Evolutionary conservation across 2,888 invertebrate genomes (phyloP).

Genomic region (Coleophora flavipennella): DNA sequence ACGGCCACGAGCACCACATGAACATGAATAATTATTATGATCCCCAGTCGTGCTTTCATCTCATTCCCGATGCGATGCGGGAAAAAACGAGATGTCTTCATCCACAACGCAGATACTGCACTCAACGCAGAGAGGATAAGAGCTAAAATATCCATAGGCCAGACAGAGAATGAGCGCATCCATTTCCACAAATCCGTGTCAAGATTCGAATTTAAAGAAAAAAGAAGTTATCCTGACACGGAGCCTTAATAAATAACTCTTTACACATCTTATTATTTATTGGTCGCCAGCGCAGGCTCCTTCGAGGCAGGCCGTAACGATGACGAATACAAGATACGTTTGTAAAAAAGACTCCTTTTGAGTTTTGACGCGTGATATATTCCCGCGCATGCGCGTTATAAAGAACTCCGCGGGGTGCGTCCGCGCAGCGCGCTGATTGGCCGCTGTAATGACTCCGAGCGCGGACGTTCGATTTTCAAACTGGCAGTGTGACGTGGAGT

Average conservation of each 20-base stretch:
- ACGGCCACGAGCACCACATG: too few relatives aligned
- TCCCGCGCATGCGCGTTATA: slow-evolving; percentile 52
- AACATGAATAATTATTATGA: slow-evolving; percentile 12
- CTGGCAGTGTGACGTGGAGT: slow-evolving; percentile 48
- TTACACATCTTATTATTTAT: slow-evolving; percentile 60
- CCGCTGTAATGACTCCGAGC: slow-evolving; percentile 48
- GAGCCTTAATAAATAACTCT: slow-evolving; percentile 50
- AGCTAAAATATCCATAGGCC: slow-evolving; percentile 20
- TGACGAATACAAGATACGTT: slow-evolving; percentile 69
- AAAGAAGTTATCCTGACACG: slow-evolving; percentile 38
- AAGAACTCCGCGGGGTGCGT: slow-evolving; percentile 66
- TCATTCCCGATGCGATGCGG: slow-evolving; percentile 3
- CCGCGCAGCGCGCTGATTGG: slow-evolving; percentile 55
- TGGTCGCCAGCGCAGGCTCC: slow-evolving; percentile 38
- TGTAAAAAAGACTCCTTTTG: slow-evolving; percentile 52
- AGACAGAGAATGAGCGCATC: slow-evolving; percentile 28
- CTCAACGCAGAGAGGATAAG: slow-evolving; percentile 26
- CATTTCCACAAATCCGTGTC: slow-evolving; percentile 64
- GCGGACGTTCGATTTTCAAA: slow-evolving; percentile 40
- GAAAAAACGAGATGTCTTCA: slow-evolving; percentile 29
- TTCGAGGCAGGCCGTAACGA: slow-evolving; percentile 47
- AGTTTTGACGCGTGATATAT: slow-evolving; percentile 65
- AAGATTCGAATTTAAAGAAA: slow-evolving; percentile 42
- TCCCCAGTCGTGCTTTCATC: slow-evolving; percentile 10
- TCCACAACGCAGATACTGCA: slow-evolving; percentile 20